Percentiles rank a stretch among this genome's conserved stretches.
Evolutionary conservation across 2,888 invertebrate genomes (phyloP).

Genomic region (Belgica antarctica): DNA sequence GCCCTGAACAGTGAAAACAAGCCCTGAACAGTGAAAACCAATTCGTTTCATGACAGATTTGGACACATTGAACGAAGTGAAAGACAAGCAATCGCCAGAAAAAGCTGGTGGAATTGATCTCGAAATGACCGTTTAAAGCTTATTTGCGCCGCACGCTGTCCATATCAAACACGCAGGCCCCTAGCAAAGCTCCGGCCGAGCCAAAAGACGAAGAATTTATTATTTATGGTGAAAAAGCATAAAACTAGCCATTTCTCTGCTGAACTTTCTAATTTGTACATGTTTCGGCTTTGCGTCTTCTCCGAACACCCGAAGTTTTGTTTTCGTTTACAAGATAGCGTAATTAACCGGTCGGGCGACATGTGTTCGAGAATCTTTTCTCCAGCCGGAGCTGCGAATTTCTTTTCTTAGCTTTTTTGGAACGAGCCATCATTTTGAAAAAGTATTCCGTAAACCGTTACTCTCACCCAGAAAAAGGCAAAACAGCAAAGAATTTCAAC

Average conservation of each 20-base stretch:
- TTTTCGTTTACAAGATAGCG: constrained; percentile 6
- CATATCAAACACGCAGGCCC: too few species aligned
- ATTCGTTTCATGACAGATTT: too few species aligned
- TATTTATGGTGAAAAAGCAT: constrained; percentile 21
- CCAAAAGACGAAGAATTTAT: constrained; percentile 29
- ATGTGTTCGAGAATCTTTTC: not conserved
- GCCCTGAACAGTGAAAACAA: too few species aligned
- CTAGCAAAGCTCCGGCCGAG: not conserved
- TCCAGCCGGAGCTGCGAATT: not conserved
- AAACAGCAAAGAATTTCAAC: constrained; percentile 13
- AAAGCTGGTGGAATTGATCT: too few species aligned
- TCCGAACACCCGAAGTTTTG: constrained; percentile 3
- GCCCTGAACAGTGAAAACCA: too few species aligned
- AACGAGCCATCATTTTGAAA: constrained; percentile 12
- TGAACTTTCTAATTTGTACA: constrained; percentile 41
- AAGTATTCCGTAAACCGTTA: constrained; percentile 12
- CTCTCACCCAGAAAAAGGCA: not conserved
- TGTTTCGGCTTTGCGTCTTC: constrained; percentile 28
- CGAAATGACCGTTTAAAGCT: too few species aligned
- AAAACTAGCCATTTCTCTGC: constrained; percentile 32
- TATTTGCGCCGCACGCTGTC: too few species aligned
- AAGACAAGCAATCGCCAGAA: too few species aligned
- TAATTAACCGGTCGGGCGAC: not conserved
- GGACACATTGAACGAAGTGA: too few species aligned
- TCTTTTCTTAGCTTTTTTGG: not conserved